Conservation (phyloP, 2,797 vertebrate genomes). For the Pampus argenteus region DNA sequence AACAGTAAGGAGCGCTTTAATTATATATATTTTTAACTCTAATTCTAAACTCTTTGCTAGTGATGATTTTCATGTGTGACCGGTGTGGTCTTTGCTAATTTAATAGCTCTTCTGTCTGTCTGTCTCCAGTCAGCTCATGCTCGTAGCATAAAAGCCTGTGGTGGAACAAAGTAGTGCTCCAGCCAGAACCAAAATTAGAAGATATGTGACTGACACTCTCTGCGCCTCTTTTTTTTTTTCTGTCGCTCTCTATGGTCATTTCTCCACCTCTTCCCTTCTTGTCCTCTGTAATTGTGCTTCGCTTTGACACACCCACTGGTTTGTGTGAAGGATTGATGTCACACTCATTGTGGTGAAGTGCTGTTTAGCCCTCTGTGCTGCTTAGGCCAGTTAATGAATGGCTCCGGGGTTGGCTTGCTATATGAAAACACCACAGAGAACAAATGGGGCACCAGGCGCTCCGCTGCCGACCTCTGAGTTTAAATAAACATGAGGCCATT, state of each 20-base stretch:
- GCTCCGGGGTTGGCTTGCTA: constrained; percentile 58
- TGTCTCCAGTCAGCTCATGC: constrained; percentile 45
- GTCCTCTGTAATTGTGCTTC: constrained; percentile 81
- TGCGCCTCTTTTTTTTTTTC: constrained; percentile 8
- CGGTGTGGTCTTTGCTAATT: constrained; percentile 49
- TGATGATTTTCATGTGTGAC: constrained; percentile 34
- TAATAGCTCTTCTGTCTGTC: constrained; percentile 49
- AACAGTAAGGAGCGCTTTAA: constrained; percentile 18
- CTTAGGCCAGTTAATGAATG: constrained; percentile 73
- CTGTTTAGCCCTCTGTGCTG: constrained; percentile 52
- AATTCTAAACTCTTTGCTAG: not conserved
- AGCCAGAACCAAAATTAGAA: constrained; percentile 76
- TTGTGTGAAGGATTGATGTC: constrained; percentile 72
- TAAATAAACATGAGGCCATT: constrained; percentile 83
- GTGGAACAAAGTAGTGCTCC: constrained; percentile 56
- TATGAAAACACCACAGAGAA: constrained; percentile 69
- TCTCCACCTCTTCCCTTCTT: constrained; percentile 56
- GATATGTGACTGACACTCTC: constrained; percentile 54
- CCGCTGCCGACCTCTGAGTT: constrained; percentile 60
- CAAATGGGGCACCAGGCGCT: constrained; percentile 61
- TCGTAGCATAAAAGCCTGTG: constrained; percentile 46
- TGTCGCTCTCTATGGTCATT: constrained; percentile 32
- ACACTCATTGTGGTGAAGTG: constrained; percentile 74
- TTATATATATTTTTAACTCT: constrained; percentile 2
- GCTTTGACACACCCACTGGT: constrained; percentile 83